phyloP scores from a whole-genome alignment of 2,888 invertebrate species.

The Drosophila helvetica region DNA sequence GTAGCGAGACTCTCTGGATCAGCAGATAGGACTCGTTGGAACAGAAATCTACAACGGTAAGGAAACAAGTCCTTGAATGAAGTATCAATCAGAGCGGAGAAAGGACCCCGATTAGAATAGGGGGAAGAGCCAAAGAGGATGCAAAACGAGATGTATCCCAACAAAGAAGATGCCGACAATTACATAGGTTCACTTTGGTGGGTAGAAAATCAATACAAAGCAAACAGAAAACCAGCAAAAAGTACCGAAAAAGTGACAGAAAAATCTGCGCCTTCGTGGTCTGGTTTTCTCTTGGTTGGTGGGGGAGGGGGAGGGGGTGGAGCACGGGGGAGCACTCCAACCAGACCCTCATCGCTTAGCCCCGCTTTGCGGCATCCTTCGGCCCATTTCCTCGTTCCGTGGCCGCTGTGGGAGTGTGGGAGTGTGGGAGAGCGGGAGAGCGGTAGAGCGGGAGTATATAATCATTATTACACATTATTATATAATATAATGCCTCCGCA shows the following conservation, averaged over 20 bases:
- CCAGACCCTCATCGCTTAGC: neutral
- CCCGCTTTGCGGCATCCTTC: neutral
- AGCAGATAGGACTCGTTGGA: no score
- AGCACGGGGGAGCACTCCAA: neutral
- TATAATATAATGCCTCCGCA: constrained; percentile 64
- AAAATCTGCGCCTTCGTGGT: neutral
- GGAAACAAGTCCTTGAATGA: neutral
- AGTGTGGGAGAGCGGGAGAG: no score
- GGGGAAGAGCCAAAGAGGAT: neutral
- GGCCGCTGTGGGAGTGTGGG: constrained; percentile 32
- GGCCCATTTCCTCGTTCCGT: neutral
- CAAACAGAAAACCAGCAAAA: constrained; percentile 10
- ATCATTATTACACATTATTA: constrained; percentile 75
- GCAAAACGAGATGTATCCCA: neutral
- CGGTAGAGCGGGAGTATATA: constrained; percentile 31
- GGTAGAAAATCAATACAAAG: constrained; percentile 52
- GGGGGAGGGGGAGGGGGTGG: no score
- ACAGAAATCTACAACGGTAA: no score
- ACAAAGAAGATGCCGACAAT: constrained; percentile 8
- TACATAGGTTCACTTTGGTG: constrained; percentile 52
- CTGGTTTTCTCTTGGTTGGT: no score
- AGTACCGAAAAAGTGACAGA: neutral
- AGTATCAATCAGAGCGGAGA: neutral
- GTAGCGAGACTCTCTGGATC: no score
- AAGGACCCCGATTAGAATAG: neutral